Evolutionary conservation across 2,797 vertebrate species (phyloP).

Genomic region (Adrianichthys oophorus): DNA sequence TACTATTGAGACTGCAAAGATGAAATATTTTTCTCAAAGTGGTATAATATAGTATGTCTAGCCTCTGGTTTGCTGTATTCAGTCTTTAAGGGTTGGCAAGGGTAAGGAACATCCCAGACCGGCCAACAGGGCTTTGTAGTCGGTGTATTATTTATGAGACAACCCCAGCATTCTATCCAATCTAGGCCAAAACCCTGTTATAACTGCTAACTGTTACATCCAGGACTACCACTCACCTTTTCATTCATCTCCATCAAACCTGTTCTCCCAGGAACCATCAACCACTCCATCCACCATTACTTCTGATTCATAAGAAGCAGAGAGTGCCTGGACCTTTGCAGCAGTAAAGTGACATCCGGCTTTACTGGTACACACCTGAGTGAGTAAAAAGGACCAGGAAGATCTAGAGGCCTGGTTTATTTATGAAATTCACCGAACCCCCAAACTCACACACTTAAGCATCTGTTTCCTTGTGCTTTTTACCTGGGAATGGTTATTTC

Average conservation of each 20-base stretch:
- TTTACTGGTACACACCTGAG: constrained; percentile 39
- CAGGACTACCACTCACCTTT: constrained; percentile 51
- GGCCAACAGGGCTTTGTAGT: constrained; percentile 64
- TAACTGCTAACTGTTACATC: constrained; percentile 62
- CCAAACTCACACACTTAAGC: constrained; percentile 31
- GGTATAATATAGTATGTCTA: constrained; percentile 15
- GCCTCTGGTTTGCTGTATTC: constrained; percentile 30
- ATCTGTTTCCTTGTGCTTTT: constrained; percentile 43
- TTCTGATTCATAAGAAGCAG: constrained; percentile 46
- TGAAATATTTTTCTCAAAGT: background rate
- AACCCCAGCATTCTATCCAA: constrained; percentile 63
- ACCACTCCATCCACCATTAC: constrained; percentile 31
- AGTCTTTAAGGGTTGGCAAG: constrained; percentile 37
- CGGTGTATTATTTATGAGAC: constrained; percentile 76
- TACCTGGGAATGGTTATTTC: constrained; percentile 48
- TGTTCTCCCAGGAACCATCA: constrained; percentile 33
- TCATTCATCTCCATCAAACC: constrained; percentile 62
- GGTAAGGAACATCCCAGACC: constrained; percentile 60
- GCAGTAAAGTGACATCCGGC: constrained; percentile 44
- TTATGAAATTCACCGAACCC: constrained; percentile 63
- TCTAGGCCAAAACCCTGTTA: constrained; percentile 71
- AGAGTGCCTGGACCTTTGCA: constrained; percentile 24
- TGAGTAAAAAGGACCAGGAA: constrained; percentile 63
- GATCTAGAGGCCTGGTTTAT: constrained; percentile 73
- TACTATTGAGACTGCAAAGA: too few species aligned